phyloP scores from a whole-genome alignment of 1,140 invertebrate species.

The Plectus sambesii region DNA sequence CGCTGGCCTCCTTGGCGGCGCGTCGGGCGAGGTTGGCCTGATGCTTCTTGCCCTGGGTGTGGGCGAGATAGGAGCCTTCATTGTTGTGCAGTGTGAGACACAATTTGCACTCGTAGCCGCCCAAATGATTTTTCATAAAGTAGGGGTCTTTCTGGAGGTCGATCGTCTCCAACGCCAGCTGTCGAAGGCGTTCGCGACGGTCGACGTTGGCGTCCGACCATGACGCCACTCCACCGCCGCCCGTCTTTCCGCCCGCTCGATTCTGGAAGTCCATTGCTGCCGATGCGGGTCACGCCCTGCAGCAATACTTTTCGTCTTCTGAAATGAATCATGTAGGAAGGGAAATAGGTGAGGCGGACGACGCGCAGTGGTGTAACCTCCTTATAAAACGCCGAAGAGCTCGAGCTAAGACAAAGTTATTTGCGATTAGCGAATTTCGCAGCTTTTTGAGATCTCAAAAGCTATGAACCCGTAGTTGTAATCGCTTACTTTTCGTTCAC shows the following conservation, averaged over 20 bases:
- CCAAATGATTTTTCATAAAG: slow-evolving; percentile 98
- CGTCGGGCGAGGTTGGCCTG: slow-evolving; percentile 92
- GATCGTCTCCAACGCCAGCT: slow-evolving; percentile 93
- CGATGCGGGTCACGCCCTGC: no score
- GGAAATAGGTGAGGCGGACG: no score
- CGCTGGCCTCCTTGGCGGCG: slow-evolving; percentile 96
- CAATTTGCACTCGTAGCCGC: slow-evolving; percentile 97
- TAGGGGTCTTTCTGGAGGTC: slow-evolving; percentile 97
- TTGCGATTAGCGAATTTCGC: no score
- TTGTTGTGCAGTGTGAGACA: slow-evolving; percentile 98
- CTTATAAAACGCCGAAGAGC: no score
- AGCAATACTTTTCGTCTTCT: no score
- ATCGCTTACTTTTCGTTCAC: no score
- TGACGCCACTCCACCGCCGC: slow-evolving; percentile 92
- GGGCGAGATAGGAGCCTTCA: slow-evolving; percentile 96
- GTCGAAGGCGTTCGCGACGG: slow-evolving; percentile 80
- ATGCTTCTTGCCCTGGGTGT: slow-evolving; percentile 99
- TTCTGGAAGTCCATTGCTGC: slow-evolving; percentile 99
- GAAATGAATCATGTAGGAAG: no score
- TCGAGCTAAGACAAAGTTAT: no score
- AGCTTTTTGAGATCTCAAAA: no score
- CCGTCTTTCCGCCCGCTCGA: slow-evolving; percentile 92
- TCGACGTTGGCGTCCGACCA: slow-evolving; percentile 96
- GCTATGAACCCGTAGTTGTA: no score
- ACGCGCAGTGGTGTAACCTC: no score